Evolutionary conservation across 1,140 invertebrate species (phyloP).

Genomic region (Thereuonema tuberculata): DNA sequence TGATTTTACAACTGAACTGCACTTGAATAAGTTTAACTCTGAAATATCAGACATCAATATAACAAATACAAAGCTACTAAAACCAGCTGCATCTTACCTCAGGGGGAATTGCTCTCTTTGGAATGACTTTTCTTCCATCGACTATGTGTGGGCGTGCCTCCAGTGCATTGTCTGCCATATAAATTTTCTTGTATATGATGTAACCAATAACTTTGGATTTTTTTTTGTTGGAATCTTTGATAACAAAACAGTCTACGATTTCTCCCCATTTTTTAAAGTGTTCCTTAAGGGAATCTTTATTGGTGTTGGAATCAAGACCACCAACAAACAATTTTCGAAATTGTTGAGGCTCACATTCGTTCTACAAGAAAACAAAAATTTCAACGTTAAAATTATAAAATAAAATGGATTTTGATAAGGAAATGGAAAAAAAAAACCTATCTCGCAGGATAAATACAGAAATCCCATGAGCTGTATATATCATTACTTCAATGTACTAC

Average conservation of each 20-base stretch:
- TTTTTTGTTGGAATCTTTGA: constrained; percentile 38
- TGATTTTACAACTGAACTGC: no score
- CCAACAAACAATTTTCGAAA: constrained; percentile 41
- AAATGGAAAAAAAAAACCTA: no score
- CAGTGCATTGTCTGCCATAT: constrained; percentile 40
- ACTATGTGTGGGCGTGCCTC: constrained; percentile 37
- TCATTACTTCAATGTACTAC: no score
- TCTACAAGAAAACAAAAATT: not conserved
- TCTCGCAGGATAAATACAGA: no score
- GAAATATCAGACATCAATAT: no score
- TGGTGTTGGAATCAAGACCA: constrained; percentile 38
- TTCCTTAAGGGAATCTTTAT: constrained; percentile 34
- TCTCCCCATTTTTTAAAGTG: constrained; percentile 39
- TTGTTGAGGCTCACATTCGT: constrained; percentile 29
- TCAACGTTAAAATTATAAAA: no score
- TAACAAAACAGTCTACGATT: constrained; percentile 40
- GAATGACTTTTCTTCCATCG: constrained; percentile 40
- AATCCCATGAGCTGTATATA: no score
- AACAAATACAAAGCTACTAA: no score
- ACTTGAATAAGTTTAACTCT: no score
- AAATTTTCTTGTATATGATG: constrained; percentile 36
- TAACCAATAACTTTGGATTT: constrained; percentile 43
- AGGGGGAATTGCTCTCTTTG: constrained; percentile 42
- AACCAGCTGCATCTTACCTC: no score
- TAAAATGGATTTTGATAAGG: no score